Conservation (phyloP, 30 jellyfish, hydroid and myxozoan species). For the Cassiopea xamachana region DNA sequence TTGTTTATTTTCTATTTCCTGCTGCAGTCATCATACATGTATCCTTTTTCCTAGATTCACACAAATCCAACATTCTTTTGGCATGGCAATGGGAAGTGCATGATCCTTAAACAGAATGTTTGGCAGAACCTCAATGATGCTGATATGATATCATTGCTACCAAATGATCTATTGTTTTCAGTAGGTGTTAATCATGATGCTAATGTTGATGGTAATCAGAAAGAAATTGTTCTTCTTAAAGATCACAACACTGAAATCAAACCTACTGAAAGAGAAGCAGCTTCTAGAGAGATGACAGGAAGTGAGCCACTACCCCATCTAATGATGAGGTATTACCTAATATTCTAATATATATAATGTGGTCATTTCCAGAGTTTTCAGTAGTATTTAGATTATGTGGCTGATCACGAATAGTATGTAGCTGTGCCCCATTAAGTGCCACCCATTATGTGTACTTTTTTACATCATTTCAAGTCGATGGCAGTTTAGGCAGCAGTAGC, state of each 20-base stretch:
- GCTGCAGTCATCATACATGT: too few relatives aligned
- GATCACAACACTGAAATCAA: not conserved
- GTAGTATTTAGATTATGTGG: not conserved
- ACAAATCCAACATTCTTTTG: constrained; percentile 20
- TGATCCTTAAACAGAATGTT: not conserved
- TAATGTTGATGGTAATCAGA: not conserved
- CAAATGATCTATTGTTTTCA: not conserved
- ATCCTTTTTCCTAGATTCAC: not conserved
- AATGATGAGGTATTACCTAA: not conserved
- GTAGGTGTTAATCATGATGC: not conserved
- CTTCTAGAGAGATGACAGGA: not conserved
- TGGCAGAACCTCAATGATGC: not conserved
- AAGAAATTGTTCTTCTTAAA: not conserved
- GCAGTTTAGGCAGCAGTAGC: too few relatives aligned
- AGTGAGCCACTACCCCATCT: not conserved
- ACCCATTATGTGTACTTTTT: too few relatives aligned
- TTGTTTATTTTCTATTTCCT: too few relatives aligned
- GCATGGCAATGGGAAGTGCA: not conserved
- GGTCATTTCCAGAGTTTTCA: not conserved
- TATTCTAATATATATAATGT: too few relatives aligned
- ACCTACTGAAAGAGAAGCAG: not conserved
- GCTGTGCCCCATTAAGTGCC: too few relatives aligned
- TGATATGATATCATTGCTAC: not conserved
- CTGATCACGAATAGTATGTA: not conserved
- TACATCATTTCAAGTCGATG: too few relatives aligned